Base-by-base conservation (phyloP, 2,113 vertebrate genomes). In the Seriola aureovittata region DNA sequence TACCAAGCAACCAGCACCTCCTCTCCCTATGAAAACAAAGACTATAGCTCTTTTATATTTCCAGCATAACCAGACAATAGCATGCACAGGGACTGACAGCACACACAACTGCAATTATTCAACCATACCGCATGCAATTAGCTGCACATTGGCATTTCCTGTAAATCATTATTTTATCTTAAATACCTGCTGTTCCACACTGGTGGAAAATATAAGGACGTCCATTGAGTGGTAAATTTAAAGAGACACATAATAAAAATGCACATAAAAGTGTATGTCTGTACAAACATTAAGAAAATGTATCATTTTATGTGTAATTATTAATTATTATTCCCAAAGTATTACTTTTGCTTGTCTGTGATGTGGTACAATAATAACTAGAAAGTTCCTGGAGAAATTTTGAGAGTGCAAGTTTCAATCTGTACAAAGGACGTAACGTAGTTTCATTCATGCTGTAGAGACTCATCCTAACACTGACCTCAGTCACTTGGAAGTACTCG, bases 1-100 rank as follows among this genome's bases (percentile, higher is more conserved):
- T 88, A 63, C 83, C 73, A 80, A 52, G 82, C 67, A 88, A 82
- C 82, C 48, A 66, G 17, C 23, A 42, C 23, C 59, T 50, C n/a
- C 34, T 73, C 57, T 55, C 17, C 3, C 59, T 25, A 38, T 58
- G 23, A 71, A 84, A 88, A 82, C 59, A 88, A 68, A 55, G 52
- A 54, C 70, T 50, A 34, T 36, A 36, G 40, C 25, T 62, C 29
- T 60, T 85, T 71, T 73, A 23, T 75, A 72, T 68, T 52, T 67
- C 10, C 48, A 8, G 13, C 32, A 80, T 50, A 34, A 85, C 48
- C 11, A 72, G 58, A 83, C 46, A 64, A 60, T 60, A 80, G 40
- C 57, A 73, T 44, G 57, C 46, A 77, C 16, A 44, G 19, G 32
- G 48, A 64, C 34, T 63, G 54, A 29, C n/a, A 38, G 36, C 64